Evolutionary conservation across 1,140 invertebrate genomes (phyloP).

Genomic region (Cryptotermes secundus): DNA sequence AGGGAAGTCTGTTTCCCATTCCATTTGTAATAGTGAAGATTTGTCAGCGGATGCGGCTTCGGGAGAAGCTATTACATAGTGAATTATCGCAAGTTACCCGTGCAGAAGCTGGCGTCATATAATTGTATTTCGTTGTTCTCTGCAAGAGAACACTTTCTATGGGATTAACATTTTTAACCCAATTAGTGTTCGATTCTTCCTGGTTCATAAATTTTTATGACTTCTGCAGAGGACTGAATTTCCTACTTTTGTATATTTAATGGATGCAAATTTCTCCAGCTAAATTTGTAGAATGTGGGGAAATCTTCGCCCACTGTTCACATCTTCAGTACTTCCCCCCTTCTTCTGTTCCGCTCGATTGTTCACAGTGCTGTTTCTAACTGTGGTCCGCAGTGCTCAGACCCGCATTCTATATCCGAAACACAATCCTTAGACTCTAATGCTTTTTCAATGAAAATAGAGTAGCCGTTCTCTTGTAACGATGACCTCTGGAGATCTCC

Average conservation of each 20-base stretch:
- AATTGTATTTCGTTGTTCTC: not conserved
- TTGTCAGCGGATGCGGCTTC: not conserved
- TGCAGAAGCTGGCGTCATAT: not conserved
- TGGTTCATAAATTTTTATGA: conserved; percentile 6
- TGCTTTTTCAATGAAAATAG: no score
- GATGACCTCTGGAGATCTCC: no score
- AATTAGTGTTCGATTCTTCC: conserved; percentile 20
- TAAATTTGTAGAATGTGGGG: not conserved
- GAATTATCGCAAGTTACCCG: not conserved
- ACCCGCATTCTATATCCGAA: no score
- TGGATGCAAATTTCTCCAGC: not conserved
- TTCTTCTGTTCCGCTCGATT: not conserved
- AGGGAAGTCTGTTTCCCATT: no score
- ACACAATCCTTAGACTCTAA: no score
- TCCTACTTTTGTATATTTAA: not conserved
- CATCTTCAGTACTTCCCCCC: not conserved
- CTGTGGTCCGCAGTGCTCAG: no score
- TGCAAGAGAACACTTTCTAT: not conserved
- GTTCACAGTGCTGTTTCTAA: not conserved
- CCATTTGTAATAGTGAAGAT: no score
- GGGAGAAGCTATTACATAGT: not conserved
- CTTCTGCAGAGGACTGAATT: not conserved
- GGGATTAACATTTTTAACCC: conserved; percentile 13
- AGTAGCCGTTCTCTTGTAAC: no score
- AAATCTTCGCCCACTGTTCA: not conserved